phyloP scores from a whole-genome alignment of 2,888 invertebrate genomes.

The Sphaerophoria taeniata region DNA sequence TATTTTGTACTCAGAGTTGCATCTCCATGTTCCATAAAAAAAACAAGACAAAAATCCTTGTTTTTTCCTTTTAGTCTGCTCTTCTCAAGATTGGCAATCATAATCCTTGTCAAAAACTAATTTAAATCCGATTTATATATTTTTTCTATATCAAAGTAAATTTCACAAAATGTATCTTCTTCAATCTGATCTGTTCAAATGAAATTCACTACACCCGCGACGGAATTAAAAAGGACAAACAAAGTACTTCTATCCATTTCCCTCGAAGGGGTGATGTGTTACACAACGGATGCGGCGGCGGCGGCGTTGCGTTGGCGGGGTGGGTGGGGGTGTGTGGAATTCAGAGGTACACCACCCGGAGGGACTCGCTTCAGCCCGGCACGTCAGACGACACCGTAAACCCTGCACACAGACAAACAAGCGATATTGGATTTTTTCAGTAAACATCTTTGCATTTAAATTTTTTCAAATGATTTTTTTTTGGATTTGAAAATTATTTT shows the following conservation, averaged over 20 bases:
- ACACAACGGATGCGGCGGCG: slow-evolving; percentile 26
- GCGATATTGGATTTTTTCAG: slow-evolving; percentile 81
- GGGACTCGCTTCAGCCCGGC: slow-evolving; percentile 63
- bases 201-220: slow-evolving; percentile 53
- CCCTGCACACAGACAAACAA: slow-evolving; percentile 86
- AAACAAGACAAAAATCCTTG: slow-evolving; percentile 7
- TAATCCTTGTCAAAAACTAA: slow-evolving; percentile 64
- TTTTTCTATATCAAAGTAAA: slow-evolving; percentile 13
- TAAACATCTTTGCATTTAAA: slow-evolving; percentile 77
- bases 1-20: slow-evolving; percentile 11
- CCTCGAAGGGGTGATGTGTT: slow-evolving; percentile 51
- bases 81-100: slow-evolving; percentile 40
- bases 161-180: slow-evolving; percentile 31
- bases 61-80: neutral
- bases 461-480: slow-evolving; percentile 70
- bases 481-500: slow-evolving; percentile 63
- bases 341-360: slow-evolving; percentile 55
- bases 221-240: neutral
- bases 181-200: slow-evolving; percentile 72
- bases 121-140: slow-evolving; percentile 29
- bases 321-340: slow-evolving; percentile 26
- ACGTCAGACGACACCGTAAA: slow-evolving; percentile 80
- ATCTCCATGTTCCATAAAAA: slow-evolving; percentile 20
- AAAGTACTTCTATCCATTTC: slow-evolving; percentile 46
- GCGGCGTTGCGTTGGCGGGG: neutral